These are phyloP conservation scores for Sipha flava DNA, from an alignment of 1,140 invertebrate genomes.

Conservation along the genomic window DNA sequence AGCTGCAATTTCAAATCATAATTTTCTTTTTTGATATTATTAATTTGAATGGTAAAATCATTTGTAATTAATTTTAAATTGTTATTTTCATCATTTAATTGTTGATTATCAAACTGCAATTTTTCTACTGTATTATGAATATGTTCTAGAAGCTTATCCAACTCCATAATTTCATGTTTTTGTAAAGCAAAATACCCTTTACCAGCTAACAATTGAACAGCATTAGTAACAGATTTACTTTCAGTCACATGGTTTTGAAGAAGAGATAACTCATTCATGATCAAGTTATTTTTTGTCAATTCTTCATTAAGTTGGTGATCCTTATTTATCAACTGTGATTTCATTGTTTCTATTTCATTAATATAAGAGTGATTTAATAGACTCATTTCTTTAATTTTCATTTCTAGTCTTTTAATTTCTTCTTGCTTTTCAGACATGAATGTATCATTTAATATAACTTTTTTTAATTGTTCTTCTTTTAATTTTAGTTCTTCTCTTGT, in stretches of 20 bases:
- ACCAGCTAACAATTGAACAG: not conserved
- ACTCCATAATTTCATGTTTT: not conserved
- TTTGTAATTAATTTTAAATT: not conserved
- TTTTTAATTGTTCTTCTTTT: slow-evolving; percentile 7
- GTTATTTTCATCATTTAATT: slow-evolving; percentile 4
- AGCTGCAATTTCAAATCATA: not conserved
- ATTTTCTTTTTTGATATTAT: not conserved
- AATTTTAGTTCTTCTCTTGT: not conserved
- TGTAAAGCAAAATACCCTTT: not conserved
- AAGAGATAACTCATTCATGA: not conserved
- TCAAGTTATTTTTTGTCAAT: not conserved
- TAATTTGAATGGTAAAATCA: not conserved
- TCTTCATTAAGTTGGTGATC: not conserved
- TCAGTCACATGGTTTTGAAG: not conserved
- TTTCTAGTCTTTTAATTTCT: slow-evolving; percentile 16
- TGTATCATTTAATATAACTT: not conserved
- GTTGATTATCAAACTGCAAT: not conserved
- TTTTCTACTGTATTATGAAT: not conserved
- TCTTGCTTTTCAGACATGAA: not conserved
- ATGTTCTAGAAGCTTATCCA: not conserved
- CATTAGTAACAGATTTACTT: not conserved
- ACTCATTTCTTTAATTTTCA: not conserved
- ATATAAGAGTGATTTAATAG: not conserved
- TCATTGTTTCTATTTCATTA: not conserved
- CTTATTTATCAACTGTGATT: not conserved